Conservation (phyloP, 2,797 vertebrate species). For the Lagodon rhomboides region DNA sequence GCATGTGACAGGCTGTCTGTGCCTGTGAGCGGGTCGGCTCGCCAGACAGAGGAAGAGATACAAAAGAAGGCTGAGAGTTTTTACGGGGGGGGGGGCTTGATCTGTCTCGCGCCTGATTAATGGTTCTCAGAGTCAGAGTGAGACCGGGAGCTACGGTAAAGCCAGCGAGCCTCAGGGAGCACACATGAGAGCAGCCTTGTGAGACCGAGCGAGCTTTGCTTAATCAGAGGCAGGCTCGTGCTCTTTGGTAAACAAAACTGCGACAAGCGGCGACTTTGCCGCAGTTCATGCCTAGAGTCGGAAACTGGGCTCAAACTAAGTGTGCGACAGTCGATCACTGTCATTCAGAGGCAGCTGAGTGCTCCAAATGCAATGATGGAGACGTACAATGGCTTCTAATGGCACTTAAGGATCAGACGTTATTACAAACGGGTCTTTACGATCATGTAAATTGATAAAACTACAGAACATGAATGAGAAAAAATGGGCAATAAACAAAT, state of each 20-base stretch:
- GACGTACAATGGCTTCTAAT: neutral
- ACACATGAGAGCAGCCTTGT: slow-evolving; percentile 11
- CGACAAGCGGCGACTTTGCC: slow-evolving; percentile 11
- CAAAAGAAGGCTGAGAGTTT: slow-evolving; percentile 27
- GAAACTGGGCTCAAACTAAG: slow-evolving; percentile 8
- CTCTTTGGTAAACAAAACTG: slow-evolving; percentile 32
- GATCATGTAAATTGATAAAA: slow-evolving; percentile 27
- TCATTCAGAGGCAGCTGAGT: slow-evolving; percentile 10
- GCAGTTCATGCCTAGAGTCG: slow-evolving; percentile 14
- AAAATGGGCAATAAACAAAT: slow-evolving; percentile 24
- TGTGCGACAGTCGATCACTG: slow-evolving; percentile 25
- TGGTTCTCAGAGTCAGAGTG: slow-evolving; percentile 50
- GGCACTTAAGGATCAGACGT: slow-evolving; percentile 1
- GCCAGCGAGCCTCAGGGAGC: slow-evolving; percentile 30
- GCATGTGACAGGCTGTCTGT: slow-evolving; percentile 11
- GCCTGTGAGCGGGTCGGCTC: slow-evolving; percentile 2
- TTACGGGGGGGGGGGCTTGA: slow-evolving; percentile 31
- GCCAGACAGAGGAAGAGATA: slow-evolving; percentile 21
- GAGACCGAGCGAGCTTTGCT: slow-evolving; percentile 42
- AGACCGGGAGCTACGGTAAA: slow-evolving; percentile 35
- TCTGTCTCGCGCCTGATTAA: slow-evolving; percentile 61
- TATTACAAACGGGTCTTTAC: slow-evolving; percentile 10
- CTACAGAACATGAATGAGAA: slow-evolving; percentile 8
- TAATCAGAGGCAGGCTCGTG: slow-evolving; percentile 34
- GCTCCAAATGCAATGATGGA: slow-evolving; percentile 7